Percentiles rank a stretch among this genome's conserved stretches.
Conservation (phyloP, 2,888 invertebrate species). For the Drosophila dives region DNA sequence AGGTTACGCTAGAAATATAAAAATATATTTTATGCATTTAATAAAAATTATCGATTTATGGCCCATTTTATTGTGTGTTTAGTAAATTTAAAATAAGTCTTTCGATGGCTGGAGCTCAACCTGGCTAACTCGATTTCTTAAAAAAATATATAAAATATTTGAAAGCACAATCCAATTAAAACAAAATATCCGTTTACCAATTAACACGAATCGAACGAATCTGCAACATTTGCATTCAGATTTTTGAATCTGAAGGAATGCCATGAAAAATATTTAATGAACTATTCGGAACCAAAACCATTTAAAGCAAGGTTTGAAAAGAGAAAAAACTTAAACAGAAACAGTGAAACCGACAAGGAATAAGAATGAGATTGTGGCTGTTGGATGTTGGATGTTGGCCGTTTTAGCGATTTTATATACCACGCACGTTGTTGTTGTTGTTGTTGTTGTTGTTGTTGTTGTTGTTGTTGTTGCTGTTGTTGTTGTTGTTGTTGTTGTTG, state of each 20-base stretch:
- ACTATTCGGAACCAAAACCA: conserved; percentile 20
- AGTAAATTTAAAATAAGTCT: not conserved
- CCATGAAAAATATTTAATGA: conserved; percentile 13
- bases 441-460: no score
- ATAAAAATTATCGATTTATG: not conserved
- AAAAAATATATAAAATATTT: not conserved
- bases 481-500: conserved; percentile 62
- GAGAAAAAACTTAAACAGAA: conserved; percentile 13
- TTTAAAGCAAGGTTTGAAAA: conserved; percentile 19
- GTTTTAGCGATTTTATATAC: conserved; percentile 70
- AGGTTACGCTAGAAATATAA: not conserved
- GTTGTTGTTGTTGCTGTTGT: conserved; percentile 62
- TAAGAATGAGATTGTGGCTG: conserved; percentile 21
- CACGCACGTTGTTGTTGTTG: conserved; percentile 67
- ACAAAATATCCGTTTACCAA: no score
- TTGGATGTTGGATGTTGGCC: conserved; percentile 25
- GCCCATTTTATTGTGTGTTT: not conserved
- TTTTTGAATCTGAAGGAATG: conserved; percentile 12
- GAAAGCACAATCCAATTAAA: not conserved
- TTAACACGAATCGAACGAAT: not conserved
- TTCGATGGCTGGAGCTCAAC: not conserved
- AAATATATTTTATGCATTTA: not conserved
- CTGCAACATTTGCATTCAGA: conserved; percentile 7
- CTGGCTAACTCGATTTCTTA: not conserved
- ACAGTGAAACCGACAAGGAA: conserved; percentile 18